Evolutionary conservation across 2,888 invertebrate genomes (phyloP), one percentile per base, ranked within the genome.

Genomic region (Tetranychus truncatus): DNA sequence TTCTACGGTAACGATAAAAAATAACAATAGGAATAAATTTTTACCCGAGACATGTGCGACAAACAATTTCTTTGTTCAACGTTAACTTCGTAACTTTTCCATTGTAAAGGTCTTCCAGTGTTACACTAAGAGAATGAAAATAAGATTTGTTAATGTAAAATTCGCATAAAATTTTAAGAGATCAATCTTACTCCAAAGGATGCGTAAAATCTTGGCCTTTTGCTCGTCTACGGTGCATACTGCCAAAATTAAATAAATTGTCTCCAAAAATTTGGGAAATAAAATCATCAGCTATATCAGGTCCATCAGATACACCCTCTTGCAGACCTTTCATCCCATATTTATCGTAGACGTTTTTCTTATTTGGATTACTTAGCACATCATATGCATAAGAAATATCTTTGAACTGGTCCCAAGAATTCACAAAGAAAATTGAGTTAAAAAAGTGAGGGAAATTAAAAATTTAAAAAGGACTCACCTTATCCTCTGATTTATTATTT

Each of bases 331-430:
- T 91, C 78, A 95, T 82, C 6, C 95, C 95, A 84, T 88, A 88
- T 80, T 88, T 88, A 83, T 95, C 94, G 82, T 95, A 95, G 67
- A 88, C 85, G 81, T 89, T 88, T 75, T 91, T 86, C 83, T 94
- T 94, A 80, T 91, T 90, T 5, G 91, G 87, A 84, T 94, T 91
- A 15, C 93, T 92, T 74, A 95, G 85, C 72, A 94, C 89, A 85
- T 95, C 95, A 83, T 95, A 93, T 0, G 95, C 95, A 84, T 91
- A 94, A 77, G 92, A 92, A 80, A 95, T 95, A 86, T 95, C 95
- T 83, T 95, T 94, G 82, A 95, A 94, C 85, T 84, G 79, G 74
- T 81, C 81, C 45, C 73, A 74, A 76, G 46, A 71, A 74, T 15
- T 8, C 7, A 55, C 9, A 55, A 7, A 55, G 11, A 55, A 55